phyloP scores from a whole-genome alignment of 2,797 vertebrate species.

The Lepilemur ruficaudatus region DNA sequence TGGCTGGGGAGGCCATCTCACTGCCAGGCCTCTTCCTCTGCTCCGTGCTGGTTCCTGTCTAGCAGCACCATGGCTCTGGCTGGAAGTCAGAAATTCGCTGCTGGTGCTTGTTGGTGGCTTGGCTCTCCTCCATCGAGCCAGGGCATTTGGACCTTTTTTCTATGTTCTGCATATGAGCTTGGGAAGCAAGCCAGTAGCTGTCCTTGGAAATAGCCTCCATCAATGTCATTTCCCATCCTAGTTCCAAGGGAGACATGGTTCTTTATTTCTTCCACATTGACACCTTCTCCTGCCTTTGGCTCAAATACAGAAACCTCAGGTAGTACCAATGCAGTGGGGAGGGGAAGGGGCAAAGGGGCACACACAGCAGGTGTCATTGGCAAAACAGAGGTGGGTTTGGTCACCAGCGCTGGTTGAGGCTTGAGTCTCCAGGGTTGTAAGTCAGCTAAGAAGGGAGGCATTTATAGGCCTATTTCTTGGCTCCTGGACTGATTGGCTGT shows the following conservation, averaged over 20 bases:
- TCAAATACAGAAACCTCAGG: neutral
- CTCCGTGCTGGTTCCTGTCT: constrained; percentile 30
- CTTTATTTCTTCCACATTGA: constrained; percentile 20
- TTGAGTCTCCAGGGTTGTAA: neutral
- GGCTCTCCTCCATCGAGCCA: constrained; percentile 52
- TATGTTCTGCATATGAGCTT: constrained; percentile 37
- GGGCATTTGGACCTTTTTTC: constrained; percentile 39
- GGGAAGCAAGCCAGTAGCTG: constrained; percentile 20
- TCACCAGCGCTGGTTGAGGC: neutral
- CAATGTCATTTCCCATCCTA: constrained; percentile 11
- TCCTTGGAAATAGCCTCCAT: constrained; percentile 33
- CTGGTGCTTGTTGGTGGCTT: constrained; percentile 40
- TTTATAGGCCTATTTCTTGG: neutral
- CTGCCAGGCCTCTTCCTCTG: neutral
- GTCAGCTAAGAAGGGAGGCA: neutral
- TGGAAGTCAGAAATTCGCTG: constrained; percentile 37
- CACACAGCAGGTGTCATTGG: neutral
- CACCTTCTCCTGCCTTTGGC: neutral
- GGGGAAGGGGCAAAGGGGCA: neutral
- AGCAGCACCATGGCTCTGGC: neutral
- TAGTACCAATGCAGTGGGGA: neutral
- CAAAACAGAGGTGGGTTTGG: neutral
- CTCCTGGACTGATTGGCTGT: neutral
- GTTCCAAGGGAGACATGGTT: neutral
- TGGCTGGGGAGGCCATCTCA: neutral